These are phyloP conservation scores for Harpegnathos saltator DNA, from an alignment of 1,140 invertebrate genomes.

Conservation along the genomic window DNA sequence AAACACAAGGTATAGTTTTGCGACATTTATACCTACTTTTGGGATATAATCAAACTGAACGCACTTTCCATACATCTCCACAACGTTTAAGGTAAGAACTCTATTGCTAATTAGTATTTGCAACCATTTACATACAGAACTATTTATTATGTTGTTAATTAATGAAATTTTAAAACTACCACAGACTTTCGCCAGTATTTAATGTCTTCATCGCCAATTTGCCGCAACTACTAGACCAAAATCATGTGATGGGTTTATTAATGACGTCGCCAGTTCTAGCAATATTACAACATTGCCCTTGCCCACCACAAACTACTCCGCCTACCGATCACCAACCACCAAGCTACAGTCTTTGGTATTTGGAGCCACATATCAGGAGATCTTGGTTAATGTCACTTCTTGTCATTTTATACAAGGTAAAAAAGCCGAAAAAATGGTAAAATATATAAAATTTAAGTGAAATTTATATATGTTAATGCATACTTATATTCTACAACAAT, in stretches of 20 bases:
- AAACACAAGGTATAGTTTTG: conserved; percentile 95
- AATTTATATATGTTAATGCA: not conserved
- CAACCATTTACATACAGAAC: too few relatives aligned
- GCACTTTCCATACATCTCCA: conserved; percentile 95
- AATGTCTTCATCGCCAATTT: conserved; percentile 97
- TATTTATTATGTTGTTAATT: not conserved
- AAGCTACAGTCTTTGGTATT: conserved; percentile 94
- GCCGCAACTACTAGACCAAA: conserved; percentile 97
- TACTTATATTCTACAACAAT: too few relatives aligned
- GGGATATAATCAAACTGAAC: conserved; percentile 97
- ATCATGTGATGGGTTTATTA: conserved; percentile 95
- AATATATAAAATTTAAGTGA: not conserved
- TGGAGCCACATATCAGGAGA: conserved; percentile 93
- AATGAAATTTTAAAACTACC: conserved; percentile 67
- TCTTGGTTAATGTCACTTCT: conserved; percentile 97
- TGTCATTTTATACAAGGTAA: conserved; percentile 98
- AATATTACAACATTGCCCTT: conserved; percentile 95
- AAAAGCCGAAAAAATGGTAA: not conserved
- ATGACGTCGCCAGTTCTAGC: conserved; percentile 94
- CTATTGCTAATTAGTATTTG: not conserved
- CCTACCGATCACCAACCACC: conserved; percentile 87
- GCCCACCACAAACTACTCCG: conserved; percentile 86
- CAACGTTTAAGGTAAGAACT: conserved; percentile 91
- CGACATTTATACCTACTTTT: conserved; percentile 96
- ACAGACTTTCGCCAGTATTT: conserved; percentile 95